phyloP scores from a whole-genome alignment of 1,140 invertebrate genomes.

The Neodiprion pinetum region DNA sequence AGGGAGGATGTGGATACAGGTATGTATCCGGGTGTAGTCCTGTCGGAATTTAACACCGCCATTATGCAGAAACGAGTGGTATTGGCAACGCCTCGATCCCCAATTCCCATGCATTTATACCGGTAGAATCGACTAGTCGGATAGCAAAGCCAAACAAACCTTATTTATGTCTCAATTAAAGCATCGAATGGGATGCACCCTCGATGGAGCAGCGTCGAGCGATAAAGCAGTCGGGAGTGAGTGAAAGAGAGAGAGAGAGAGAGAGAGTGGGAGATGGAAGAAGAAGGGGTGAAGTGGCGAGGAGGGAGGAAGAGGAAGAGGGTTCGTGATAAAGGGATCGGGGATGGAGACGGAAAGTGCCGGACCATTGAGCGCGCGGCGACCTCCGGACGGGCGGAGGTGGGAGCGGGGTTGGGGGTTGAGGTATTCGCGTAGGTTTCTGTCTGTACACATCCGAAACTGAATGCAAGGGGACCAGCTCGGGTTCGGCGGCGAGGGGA shows the following conservation, averaged over 20 bases:
- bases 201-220: slow-evolving; percentile 61
- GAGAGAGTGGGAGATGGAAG: slow-evolving; percentile 16
- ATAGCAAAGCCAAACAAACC: slow-evolving; percentile 63
- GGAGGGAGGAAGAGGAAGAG: slow-evolving; percentile 31
- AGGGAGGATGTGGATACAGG: neutral
- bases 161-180: slow-evolving; percentile 66
- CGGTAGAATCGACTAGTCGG: slow-evolving; percentile 43
- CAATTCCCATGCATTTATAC: slow-evolving; percentile 54
- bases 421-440: slow-evolving; percentile 42
- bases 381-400: slow-evolving; percentile 57
- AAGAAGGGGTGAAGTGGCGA: slow-evolving; percentile 24
- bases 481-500: slow-evolving; percentile 20
- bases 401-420: slow-evolving; percentile 31
- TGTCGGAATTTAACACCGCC: slow-evolving; percentile 54
- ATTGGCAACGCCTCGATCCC: slow-evolving; percentile 60
- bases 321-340: slow-evolving; percentile 36
- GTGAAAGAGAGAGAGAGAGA: slow-evolving; percentile 37
- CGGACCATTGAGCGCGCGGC: slow-evolving; percentile 56
- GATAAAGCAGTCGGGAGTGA: slow-evolving; percentile 59
- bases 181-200: slow-evolving; percentile 62
- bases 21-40: neutral
- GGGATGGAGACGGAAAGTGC: slow-evolving; percentile 53
- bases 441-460: slow-evolving; percentile 53
- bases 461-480: slow-evolving; percentile 44
- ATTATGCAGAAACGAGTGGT: slow-evolving; percentile 62